Evolutionary conservation across 2,888 invertebrate genomes (phyloP).

Genomic region (Ischnura elegans): DNA sequence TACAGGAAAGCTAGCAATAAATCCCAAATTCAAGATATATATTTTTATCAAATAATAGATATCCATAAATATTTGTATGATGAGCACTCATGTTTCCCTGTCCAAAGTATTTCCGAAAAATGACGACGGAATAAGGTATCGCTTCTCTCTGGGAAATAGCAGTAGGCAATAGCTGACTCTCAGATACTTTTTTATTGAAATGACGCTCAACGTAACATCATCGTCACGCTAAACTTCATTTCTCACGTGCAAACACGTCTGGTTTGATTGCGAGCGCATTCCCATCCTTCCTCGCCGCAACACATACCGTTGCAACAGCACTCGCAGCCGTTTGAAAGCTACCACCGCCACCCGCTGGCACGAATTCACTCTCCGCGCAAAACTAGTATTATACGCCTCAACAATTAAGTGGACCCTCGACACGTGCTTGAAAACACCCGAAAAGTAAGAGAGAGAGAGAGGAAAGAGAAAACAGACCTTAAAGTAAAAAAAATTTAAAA

Average conservation of each 20-base stretch:
- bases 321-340: background rate
- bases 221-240: background rate
- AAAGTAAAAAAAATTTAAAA: too few relatives aligned
- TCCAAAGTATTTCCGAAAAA: background rate
- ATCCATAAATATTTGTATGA: background rate
- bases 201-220: background rate
- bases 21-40: too few relatives aligned
- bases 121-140: background rate
- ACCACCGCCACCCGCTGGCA: too few relatives aligned
- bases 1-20: too few relatives aligned
- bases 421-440: background rate
- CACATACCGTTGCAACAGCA: background rate
- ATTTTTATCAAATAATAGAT: too few relatives aligned
- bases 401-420: background rate
- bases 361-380: background rate
- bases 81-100: background rate
- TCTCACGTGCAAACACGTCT: background rate
- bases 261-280: background rate
- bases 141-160: background rate
- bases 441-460: too few relatives aligned
- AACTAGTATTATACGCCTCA: background rate
- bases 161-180: background rate
- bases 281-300: background rate
- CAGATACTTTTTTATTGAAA: background rate
- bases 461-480: background rate